A percentile compares a stretch with the other conserved stretches of the same genome.
These are phyloP conservation scores for Mythimna loreyi DNA, from an alignment of 2,888 invertebrate species.

Conservation along the genomic window DNA sequence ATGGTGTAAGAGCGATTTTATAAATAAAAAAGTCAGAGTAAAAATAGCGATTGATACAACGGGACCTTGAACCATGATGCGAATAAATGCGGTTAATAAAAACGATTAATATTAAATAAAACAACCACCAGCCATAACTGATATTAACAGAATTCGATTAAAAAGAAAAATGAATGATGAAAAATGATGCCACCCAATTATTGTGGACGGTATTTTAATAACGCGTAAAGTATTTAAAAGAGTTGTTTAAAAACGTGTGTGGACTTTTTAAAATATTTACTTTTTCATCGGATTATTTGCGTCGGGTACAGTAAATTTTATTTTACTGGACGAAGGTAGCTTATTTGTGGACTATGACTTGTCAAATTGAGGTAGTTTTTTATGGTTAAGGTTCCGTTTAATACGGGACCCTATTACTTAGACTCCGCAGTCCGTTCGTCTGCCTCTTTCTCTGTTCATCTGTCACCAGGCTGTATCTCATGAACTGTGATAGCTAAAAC, in stretches of 20 bases:
- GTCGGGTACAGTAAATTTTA: conserved; percentile 28
- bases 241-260: conserved; percentile 44
- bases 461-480: too few relatives aligned
- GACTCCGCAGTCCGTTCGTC: too few relatives aligned
- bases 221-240: conserved; percentile 60
- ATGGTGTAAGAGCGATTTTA: not conserved
- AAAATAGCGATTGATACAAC: conserved; percentile 13
- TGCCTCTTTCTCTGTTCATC: too few relatives aligned
- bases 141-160: conserved; percentile 59
- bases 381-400: too few relatives aligned
- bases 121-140: conserved; percentile 37
- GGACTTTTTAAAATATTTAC: conserved; percentile 60
- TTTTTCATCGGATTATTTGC: conserved; percentile 38
- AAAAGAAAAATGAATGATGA: conserved; percentile 54
- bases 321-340: conserved; percentile 28
- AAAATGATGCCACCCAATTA: conserved; percentile 44
- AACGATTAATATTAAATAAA: conserved; percentile 45
- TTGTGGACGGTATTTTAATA: conserved; percentile 54
- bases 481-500: too few relatives aligned
- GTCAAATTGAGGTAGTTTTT: not conserved
- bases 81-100: conserved; percentile 32
- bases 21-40: not conserved
- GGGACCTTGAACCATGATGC: conserved; percentile 7
- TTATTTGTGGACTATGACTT: too few relatives aligned
- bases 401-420: too few relatives aligned